These are phyloP conservation scores for Lasioglossum lativentre DNA, from an alignment of 2,888 invertebrate species.

Conservation along the genomic window DNA sequence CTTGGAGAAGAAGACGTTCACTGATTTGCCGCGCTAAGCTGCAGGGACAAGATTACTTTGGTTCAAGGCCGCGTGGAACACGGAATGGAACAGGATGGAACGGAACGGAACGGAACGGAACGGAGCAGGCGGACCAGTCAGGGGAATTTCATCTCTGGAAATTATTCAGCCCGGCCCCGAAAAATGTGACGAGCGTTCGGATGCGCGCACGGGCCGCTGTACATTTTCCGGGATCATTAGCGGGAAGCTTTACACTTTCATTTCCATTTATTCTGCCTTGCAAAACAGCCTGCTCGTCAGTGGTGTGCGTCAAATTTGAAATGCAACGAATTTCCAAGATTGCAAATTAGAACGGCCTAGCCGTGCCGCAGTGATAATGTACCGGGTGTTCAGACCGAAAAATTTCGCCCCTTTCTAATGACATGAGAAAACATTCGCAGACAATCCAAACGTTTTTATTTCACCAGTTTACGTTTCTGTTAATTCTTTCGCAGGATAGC, in stretches of 20 bases:
- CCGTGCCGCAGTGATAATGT: conserved; percentile 34
- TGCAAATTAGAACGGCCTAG: conserved; percentile 53
- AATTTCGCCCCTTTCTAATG: background rate
- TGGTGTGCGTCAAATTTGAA: conserved; percentile 50
- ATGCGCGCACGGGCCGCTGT: conserved; percentile 6
- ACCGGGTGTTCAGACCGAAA: conserved; percentile 15
- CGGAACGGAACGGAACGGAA: background rate
- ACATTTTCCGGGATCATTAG: conserved; percentile 50
- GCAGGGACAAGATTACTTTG: background rate
- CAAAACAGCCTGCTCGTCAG: conserved; percentile 56
- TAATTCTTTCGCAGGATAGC: background rate
- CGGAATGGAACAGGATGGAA: background rate
- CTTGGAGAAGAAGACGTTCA: background rate
- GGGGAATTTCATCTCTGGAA: background rate
- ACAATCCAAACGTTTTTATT: background rate
- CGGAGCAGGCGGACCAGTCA: background rate
- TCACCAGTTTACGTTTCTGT: background rate
- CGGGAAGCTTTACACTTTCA: conserved; percentile 48
- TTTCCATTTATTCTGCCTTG: conserved; percentile 63
- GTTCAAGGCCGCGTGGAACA: background rate
- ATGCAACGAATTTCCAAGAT: conserved; percentile 61
- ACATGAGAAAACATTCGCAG: background rate
- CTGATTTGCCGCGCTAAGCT: background rate
- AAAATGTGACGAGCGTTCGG: conserved; percentile 17
- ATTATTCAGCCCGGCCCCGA: background rate